Base-by-base conservation (phyloP, 2,888 invertebrate species). In the Drosophila niveifrons region DNA sequence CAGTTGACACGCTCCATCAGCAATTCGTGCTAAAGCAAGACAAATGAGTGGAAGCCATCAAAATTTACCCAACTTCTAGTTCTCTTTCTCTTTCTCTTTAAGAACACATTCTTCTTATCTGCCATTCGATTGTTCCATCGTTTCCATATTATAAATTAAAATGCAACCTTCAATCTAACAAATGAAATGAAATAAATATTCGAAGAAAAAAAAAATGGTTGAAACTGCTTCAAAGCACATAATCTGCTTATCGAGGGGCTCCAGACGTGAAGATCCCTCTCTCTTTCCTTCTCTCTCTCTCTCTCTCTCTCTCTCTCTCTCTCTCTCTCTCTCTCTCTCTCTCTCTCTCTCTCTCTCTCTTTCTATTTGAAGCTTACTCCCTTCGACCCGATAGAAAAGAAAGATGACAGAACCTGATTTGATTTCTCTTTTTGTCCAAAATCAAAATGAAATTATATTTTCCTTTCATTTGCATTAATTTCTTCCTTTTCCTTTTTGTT, bases 181-280 rank as follows among this genome's bases (percentile, higher is more conserved):
- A 69, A 56, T 17, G 44, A 57, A n/a, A 67, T 31, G 39, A 61
- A 66, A 52, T 61, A 70, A 77, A 80, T 67, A 66, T 64, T 47
- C 39, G 29, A 4, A 48, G 72, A 71, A 29, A 75, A 29, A 71
- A 74, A 57, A 63, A n/a, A n/a, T n/a, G 66, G 43, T 74, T 56
- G 39, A 36, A 62, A 52, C 58, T 62, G 55, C 51, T 56, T 65
- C 48, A 65, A 69, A 78, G 75, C 71, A 52, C 66, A 84, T 87
- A 83, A 83, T 83, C 82, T 79, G 79, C 71, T 83, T 83, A 83
- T 77, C 74, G 82, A 76, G 71, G 67, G 72, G 59, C 66, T 81
- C 52, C 66, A 68, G 61, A 18, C 51, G 28, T 17, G 31, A 43
- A 7, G 11, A 15, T 11, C 36, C 31, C 15, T 39, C 13, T n/a